Base-by-base conservation (phyloP, 2,797 vertebrate species). In the Melanotaenia pygmaea region DNA sequence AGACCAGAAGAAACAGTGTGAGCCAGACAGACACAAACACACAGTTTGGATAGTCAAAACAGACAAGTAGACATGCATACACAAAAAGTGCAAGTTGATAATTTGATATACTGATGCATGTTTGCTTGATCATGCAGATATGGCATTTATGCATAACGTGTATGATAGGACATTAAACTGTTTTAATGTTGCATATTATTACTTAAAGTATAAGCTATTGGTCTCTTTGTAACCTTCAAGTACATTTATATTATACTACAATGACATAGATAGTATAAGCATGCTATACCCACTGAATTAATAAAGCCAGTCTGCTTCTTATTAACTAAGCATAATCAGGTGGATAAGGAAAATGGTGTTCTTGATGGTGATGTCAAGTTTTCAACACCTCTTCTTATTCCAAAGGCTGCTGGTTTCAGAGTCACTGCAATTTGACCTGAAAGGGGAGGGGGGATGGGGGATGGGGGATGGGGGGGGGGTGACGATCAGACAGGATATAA, bases 391-490 rank as follows among this genome's bases (percentile, higher is more conserved):
- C 64, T 69, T 59, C 72, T 85, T 79, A 70, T 88, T 87, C 84
- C 60, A 75, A 74, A 82, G 51, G 51, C 82, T 80, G 81, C 73
- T 81, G 79, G 81, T 87, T 91, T 93, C 65, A 3, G 79, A 90
- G 88, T 91, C 85, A 80, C 75, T 89, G 89, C 86, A 91, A 91
- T 88, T 79, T 89, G 74, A 92, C 85, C 85, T 87, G 38, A 86
- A 86, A 73, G 12, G 11, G 30, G 26, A 28, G 26, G 26, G 26
- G 26, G 26, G 26, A 28, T 28, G 2, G 26, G 26, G 26, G 26
- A 2, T 26, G 26, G 26, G 26, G 26, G 26, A 28, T 28, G 56
- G 11, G 37, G 64, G 74, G 86, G 81, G 28, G n/a, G n/a, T n/a
- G 70, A 80, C 50, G 54, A 90, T 91, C 81, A 82, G 86, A 88